Base-by-base conservation (phyloP, 2,113 vertebrate genomes). In the Cephalopholis sonnerati region DNA sequence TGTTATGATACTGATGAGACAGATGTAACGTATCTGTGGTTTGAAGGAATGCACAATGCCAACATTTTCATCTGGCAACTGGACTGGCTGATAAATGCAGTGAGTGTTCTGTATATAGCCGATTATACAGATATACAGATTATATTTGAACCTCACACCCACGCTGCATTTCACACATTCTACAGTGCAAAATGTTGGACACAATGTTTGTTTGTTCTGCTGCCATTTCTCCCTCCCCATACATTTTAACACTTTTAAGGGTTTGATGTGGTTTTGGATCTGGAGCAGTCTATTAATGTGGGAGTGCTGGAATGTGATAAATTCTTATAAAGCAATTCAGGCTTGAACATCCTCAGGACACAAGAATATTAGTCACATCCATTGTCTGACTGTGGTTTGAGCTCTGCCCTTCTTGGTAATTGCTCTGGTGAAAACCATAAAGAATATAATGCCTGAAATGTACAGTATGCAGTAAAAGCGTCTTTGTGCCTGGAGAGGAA, bases 311-410 rank as follows among this genome's bases (percentile, higher is more conserved):
- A 86, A 89, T 90, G 86, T 74, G 68, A 77, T 85, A 24, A 54
- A 88, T 85, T 79, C 57, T 74, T 59, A 74, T 9, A 36, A 72
- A 82, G 29, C 24, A 55, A 15, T 61, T 83, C 44, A 77, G 61
- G 53, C 64, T 62, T 41, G 62, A 84, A 72, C 32, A 69, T 90
- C 66, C 53, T 65, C 10, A 1, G 69, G 58, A 70, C 66, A 74
- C 16, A 71, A 51, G 27, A 51, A 65, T 82, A 74, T 81, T 58
- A 39, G 44, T 58, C 69, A 39, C 61, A 73, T 83, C 81, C 64
- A 29, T 90, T 89, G 77, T 90, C 65, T 65, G 75, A 85, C 55
- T 89, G 86, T 53, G 83, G 86, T 82, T 77, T 58, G 27, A 84
- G 46, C 57, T 66, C 65, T 68, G 29, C 41, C 48, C 83, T 74